phyloP scores from a whole-genome alignment of 1,140 invertebrate species.

The Mizuhopecten yessoensis region DNA sequence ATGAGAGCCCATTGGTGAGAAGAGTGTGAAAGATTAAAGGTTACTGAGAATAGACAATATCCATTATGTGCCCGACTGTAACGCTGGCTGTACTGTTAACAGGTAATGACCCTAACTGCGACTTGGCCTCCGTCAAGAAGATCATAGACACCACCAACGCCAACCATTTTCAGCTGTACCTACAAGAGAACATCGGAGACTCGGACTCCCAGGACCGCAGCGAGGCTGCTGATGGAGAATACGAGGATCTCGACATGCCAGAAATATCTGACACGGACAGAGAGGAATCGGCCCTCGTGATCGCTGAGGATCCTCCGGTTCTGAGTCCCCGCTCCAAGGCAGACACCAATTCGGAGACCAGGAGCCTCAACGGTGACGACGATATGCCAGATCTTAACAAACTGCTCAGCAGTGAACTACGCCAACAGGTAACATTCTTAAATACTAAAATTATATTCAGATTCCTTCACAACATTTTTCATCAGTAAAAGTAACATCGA shows the following conservation, averaged over 20 bases:
- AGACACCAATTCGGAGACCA: neutral
- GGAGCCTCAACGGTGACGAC: neutral
- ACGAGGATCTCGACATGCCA: conserved; percentile 19
- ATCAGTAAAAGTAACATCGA: too few species aligned
- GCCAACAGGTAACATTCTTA: neutral
- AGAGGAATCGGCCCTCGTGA: neutral
- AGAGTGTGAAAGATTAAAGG: too few species aligned
- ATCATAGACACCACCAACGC: conserved; percentile 77
- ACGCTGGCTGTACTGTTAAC: too few species aligned
- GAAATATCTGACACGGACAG: conserved; percentile 44
- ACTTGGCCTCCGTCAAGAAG: conserved; percentile 79
- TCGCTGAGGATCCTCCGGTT: conserved; percentile 49
- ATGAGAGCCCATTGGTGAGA: too few species aligned
- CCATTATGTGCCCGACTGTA: too few species aligned
- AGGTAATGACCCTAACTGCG: conserved; percentile 83
- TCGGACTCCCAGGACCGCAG: conserved; percentile 53
- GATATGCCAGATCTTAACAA: neutral
- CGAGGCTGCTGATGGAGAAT: conserved; percentile 49
- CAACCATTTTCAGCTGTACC: conserved; percentile 75
- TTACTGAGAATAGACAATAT: too few species aligned
- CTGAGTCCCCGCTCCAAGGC: conserved; percentile 46
- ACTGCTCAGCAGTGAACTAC: neutral
- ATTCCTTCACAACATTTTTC: too few species aligned
- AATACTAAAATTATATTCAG: too few species aligned
- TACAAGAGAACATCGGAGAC: conserved; percentile 56